Conservation (phyloP, 2,888 invertebrate species). For the Chesias legatella region DNA sequence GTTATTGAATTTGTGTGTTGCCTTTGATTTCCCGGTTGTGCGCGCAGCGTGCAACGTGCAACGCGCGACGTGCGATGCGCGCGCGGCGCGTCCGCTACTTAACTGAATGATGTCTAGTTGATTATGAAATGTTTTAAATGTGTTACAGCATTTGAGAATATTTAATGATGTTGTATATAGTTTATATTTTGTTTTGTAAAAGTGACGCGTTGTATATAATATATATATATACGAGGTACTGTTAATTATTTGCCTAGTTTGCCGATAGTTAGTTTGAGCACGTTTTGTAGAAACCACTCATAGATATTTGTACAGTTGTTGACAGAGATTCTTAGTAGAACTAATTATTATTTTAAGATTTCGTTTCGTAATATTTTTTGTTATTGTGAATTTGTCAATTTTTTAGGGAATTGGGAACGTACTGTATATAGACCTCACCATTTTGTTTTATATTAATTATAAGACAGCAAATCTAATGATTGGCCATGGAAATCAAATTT, state of each 20-base stretch:
- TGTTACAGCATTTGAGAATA: constrained; percentile 80
- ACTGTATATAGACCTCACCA: constrained; percentile 81
- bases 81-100: constrained; percentile 49
- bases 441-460: constrained; percentile 72
- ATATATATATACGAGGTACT: constrained; percentile 69
- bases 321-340: constrained; percentile 75
- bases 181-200: constrained; percentile 79
- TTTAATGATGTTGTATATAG: constrained; percentile 80
- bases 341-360: constrained; percentile 70
- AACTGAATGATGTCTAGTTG: constrained; percentile 74
- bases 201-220: constrained; percentile 53
- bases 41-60: constrained; percentile 50
- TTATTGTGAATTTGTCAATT: constrained; percentile 86
- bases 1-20: constrained; percentile 61
- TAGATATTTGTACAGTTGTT: constrained; percentile 79
- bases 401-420: constrained; percentile 86
- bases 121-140: constrained; percentile 79
- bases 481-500: constrained; percentile 77
- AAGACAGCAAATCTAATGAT: constrained; percentile 73
- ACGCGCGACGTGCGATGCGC: constrained; percentile 38
- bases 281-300: constrained; percentile 76
- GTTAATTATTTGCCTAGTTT: constrained; percentile 67
- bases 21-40: constrained; percentile 45
- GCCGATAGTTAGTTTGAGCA: constrained; percentile 61
- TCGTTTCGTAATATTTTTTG: constrained; percentile 76